Evolutionary conservation across 2,888 invertebrate species (phyloP).

Genomic region (Patella pellucida): DNA sequence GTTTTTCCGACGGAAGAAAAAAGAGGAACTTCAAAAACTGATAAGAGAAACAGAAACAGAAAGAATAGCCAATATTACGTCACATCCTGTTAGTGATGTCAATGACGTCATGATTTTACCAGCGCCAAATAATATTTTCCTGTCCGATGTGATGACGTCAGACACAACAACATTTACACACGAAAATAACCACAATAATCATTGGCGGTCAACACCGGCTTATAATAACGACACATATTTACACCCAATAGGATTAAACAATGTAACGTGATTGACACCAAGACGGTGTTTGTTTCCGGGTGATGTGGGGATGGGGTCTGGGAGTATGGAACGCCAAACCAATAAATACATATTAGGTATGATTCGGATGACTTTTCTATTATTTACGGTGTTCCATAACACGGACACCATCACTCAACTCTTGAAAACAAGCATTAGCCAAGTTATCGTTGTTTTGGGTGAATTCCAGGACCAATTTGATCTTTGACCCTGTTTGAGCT

Average conservation of each 20-base stretch:
- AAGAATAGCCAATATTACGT: slow-evolving; percentile 27
- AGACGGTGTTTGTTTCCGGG: too few relatives aligned
- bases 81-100: slow-evolving; percentile 25
- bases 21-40: slow-evolving; percentile 44
- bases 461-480: too few relatives aligned
- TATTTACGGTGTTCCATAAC: too few relatives aligned
- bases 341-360: too few relatives aligned
- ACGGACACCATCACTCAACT: too few relatives aligned
- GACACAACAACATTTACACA: not conserved
- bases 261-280: too few relatives aligned
- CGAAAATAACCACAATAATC: slow-evolving; percentile 16
- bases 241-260: slow-evolving; percentile 13
- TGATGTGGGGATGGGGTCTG: too few relatives aligned
- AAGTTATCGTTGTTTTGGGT: too few relatives aligned
- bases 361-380: too few relatives aligned
- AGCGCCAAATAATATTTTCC: slow-evolving; percentile 1
- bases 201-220: slow-evolving; percentile 13
- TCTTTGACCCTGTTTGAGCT: too few relatives aligned
- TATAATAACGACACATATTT: slow-evolving; percentile 25
- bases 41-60: slow-evolving; percentile 32
- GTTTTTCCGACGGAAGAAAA: slow-evolving; percentile 52
- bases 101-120: slow-evolving; percentile 30
- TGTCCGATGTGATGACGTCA: not conserved
- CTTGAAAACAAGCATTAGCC: too few relatives aligned
- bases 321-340: too few relatives aligned